Conservation (phyloP, 2,888 invertebrate species). For the Linyphia triangularis region DNA sequence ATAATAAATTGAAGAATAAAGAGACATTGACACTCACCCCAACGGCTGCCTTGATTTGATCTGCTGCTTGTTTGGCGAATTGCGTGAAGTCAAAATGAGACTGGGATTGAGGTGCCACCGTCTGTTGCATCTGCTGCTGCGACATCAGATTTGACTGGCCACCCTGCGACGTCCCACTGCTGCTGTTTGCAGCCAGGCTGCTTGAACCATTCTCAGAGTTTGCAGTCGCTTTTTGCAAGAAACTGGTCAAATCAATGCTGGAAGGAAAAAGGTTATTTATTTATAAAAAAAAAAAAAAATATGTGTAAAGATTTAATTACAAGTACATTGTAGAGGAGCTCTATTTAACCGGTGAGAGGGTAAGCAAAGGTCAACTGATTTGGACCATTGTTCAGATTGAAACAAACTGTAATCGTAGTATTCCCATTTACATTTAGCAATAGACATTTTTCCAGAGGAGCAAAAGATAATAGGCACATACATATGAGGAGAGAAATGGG, state of each 20-base stretch:
- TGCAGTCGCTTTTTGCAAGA: constrained; percentile 77
- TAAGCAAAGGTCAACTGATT: too few relatives aligned
- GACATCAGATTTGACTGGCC: constrained; percentile 40
- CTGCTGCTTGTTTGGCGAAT: constrained; percentile 81
- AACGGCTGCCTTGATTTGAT: constrained; percentile 82
- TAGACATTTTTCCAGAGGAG: too few relatives aligned
- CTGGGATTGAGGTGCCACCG: constrained; percentile 60
- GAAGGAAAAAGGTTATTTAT: too few relatives aligned
- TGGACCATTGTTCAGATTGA: too few relatives aligned
- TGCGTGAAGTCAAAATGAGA: constrained; percentile 77
- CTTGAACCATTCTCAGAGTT: constrained; percentile 45
- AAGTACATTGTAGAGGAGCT: too few relatives aligned
- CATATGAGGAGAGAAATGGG: too few relatives aligned
- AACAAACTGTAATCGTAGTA: too few relatives aligned
- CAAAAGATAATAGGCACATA: too few relatives aligned
- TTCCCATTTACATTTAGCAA: too few relatives aligned
- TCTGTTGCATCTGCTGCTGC: constrained; percentile 56
- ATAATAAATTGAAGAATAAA: background rate
- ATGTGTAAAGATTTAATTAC: background rate
- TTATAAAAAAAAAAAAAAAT: background rate
- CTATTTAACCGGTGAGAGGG: too few relatives aligned
- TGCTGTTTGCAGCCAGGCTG: background rate
- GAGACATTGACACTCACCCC: constrained; percentile 78
- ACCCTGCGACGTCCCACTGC: background rate
- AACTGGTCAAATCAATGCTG: constrained; percentile 77